Percentiles rank a stretch among this genome's conserved stretches.
Evolutionary conservation across 2,888 invertebrate species (phyloP).

Genomic region (Tanaodytes sp.): DNA sequence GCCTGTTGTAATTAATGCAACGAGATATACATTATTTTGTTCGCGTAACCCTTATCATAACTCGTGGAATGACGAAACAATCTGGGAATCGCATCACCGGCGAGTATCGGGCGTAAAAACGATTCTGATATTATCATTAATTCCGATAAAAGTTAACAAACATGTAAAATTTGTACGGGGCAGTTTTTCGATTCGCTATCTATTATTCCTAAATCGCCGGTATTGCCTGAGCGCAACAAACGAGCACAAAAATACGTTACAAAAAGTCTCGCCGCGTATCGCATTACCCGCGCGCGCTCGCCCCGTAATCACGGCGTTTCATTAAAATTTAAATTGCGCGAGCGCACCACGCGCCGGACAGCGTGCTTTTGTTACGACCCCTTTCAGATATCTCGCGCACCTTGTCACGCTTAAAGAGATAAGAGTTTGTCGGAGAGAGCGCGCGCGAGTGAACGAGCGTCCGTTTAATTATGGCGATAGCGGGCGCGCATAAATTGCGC

Average conservation of each 20-base stretch:
- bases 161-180: constrained; percentile 28
- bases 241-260: constrained; percentile 10
- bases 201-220: constrained; percentile 30
- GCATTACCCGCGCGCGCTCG: constrained; percentile 34
- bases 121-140: constrained; percentile 10
- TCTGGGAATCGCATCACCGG: constrained; percentile 7
- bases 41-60: constrained; percentile 6
- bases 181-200: constrained; percentile 28
- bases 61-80: constrained; percentile 9
- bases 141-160: constrained; percentile 34
- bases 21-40: too few species aligned
- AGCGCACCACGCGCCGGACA: constrained; percentile 46
- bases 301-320: constrained; percentile 46
- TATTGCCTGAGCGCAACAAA: constrained; percentile 19
- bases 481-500: constrained; percentile 46
- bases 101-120: not conserved
- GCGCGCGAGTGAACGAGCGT: constrained; percentile 45
- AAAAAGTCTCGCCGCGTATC: constrained; percentile 29
- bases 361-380: constrained; percentile 48
- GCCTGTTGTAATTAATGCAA: too few species aligned
- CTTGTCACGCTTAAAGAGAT: constrained; percentile 53
- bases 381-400: constrained; percentile 51
- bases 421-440: constrained; percentile 37
- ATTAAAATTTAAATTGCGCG: constrained; percentile 56
- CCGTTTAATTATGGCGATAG: constrained; percentile 54